Conservation (phyloP, 2,888 invertebrate genomes). For the Candidula unifasciata region DNA sequence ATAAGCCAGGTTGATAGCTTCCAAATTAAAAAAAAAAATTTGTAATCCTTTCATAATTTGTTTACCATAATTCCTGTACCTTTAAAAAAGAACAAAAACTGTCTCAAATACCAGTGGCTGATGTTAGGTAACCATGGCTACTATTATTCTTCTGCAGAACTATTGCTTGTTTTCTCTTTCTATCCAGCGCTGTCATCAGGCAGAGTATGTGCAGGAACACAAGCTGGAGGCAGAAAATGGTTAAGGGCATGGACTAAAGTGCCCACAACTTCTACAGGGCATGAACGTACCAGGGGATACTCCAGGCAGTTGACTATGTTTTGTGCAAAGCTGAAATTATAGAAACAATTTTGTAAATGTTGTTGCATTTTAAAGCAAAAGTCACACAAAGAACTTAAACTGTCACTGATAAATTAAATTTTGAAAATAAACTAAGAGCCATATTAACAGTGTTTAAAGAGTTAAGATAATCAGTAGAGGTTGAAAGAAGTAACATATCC, state of each 20-base stretch:
- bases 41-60: too few species aligned
- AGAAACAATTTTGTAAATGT: background rate
- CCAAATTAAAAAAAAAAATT: too few species aligned
- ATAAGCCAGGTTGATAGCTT: too few species aligned
- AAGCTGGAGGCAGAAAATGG: constrained; percentile 50
- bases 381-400: too few species aligned
- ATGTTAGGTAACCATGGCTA: background rate
- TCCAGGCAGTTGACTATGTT: constrained; percentile 53
- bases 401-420: too few species aligned
- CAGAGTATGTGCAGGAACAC: constrained; percentile 27
- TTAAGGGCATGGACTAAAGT: constrained; percentile 44
- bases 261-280: constrained; percentile 44
- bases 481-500: too few species aligned
- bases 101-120: constrained; percentile 43
- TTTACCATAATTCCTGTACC: background rate
- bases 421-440: too few species aligned
- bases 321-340: constrained; percentile 51
- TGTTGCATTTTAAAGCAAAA: too few species aligned
- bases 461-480: too few species aligned
- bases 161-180: background rate
- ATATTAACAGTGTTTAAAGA: too few species aligned
- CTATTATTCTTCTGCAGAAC: background rate
- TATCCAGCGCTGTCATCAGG: background rate
- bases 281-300: constrained; percentile 42
- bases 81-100: constrained; percentile 9